These are phyloP conservation scores for Sterrhoptilus dennistouni DNA, from an alignment of 2,113 vertebrate species.

Conservation along the genomic window DNA sequence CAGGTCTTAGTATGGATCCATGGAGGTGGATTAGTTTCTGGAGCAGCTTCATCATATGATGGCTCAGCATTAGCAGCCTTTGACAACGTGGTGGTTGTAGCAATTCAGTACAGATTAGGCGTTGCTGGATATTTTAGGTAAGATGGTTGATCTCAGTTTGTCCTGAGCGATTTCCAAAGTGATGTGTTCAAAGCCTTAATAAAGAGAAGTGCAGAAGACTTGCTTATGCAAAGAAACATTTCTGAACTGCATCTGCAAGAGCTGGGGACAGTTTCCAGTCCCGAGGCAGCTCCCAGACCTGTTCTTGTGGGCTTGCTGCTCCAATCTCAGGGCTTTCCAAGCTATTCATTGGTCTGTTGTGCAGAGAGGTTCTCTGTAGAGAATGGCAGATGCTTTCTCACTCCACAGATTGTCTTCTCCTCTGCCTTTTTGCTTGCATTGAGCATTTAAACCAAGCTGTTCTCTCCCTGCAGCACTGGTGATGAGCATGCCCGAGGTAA, in stretches of 20 bases:
- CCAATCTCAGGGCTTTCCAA: background rate
- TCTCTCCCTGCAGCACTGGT: slow-evolving; percentile 78
- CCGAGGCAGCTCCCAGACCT: background rate
- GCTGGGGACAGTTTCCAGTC: background rate
- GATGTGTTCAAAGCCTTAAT: background rate
- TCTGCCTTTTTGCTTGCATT: background rate
- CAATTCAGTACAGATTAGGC: too few species aligned
- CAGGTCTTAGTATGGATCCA: too few species aligned
- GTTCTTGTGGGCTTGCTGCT: background rate
- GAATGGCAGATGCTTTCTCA: too few species aligned
- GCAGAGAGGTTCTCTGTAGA: too few species aligned
- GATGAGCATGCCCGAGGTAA: slow-evolving; percentile 83
- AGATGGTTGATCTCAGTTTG: background rate
- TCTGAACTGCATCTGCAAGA: background rate
- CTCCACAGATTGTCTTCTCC: background rate
- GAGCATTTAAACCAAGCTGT: background rate
- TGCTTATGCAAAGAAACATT: background rate
- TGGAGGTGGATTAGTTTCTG: too few species aligned
- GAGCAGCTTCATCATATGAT: too few species aligned
- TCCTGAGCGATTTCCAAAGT: background rate
- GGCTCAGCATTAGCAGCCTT: too few species aligned
- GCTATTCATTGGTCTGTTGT: background rate
- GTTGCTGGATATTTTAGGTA: too few species aligned
- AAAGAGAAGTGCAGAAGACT: background rate
- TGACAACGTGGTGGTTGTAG: too few species aligned